Evolutionary conservation across 2,797 vertebrate species (phyloP), one percentile per base, ranked within the genome.

Genomic region (Rhinella marina): DNA sequence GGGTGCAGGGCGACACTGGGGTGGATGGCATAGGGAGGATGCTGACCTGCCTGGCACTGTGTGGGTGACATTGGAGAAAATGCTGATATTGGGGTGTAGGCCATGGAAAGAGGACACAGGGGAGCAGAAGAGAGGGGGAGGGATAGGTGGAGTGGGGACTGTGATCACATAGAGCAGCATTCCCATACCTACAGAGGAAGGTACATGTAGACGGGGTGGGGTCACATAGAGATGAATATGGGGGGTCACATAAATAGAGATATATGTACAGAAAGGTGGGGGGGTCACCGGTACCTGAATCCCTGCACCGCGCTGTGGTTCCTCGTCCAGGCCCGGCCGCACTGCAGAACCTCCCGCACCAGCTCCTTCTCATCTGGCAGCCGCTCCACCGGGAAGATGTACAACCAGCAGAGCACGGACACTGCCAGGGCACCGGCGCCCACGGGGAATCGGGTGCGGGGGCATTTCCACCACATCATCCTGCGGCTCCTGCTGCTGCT

Each of bases 401-500:
- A 99, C 0, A 98, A 95, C 98, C 98, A 99, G 92, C 97, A 97
- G n/a, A 99, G 95, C 32, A 98, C 95, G 92, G 98, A 94, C 83
- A 97, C 92, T 84, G 96, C 96, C 91, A 99, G 90, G 2, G 95
- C 97, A 86, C 94, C 94, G 94, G 96, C 97, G 93, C 97, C 98
- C 84, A 95, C 94, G 27, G 96, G 96, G 92, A 97, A 90, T 84
- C 96, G 97, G 86, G 93, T 94, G 85, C 97, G 95, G 92, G 95
- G 96, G 92, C 96, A 97, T 93, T 96, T 96, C 92, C 94, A 61
- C 92, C 90, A 72, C 84, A 77, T 88, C 84, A 48, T 0, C 64
- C 82, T 61, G 66, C 83, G 76, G 54, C 9, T 56, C 54, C 54
- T 56, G 52, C 52, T 54, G 52, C 52, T 11, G 68, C 80, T 7